These are phyloP conservation scores for Papilio demoleus DNA, from an alignment of 2,888 invertebrate species.

Conservation along the genomic window DNA sequence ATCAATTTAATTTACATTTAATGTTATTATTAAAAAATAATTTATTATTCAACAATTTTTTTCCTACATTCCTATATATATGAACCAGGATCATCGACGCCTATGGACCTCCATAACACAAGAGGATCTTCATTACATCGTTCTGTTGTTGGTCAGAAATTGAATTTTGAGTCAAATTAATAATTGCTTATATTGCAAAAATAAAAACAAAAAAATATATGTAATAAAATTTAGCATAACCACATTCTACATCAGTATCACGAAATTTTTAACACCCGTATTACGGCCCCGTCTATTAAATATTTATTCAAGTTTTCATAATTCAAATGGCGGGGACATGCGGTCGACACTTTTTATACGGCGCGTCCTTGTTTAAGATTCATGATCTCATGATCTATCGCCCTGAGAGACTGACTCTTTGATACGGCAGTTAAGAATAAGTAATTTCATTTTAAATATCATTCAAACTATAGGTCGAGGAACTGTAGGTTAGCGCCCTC, in stretches of 20 bases:
- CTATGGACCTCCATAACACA: too few relatives aligned
- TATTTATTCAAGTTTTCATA: slow-evolving; percentile 80
- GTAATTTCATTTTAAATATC: slow-evolving; percentile 7
- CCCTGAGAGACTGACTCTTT: slow-evolving; percentile 41
- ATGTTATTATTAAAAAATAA: too few relatives aligned
- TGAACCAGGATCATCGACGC: too few relatives aligned
- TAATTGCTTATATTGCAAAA: too few relatives aligned
- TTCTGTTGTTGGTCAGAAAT: too few relatives aligned
- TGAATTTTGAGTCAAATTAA: too few relatives aligned
- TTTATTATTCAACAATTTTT: too few relatives aligned
- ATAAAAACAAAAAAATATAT: background rate
- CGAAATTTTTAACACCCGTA: slow-evolving; percentile 28
- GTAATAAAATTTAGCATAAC: background rate
- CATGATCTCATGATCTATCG: slow-evolving; percentile 76
- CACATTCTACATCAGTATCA: background rate
- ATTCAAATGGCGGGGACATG: slow-evolving; percentile 67
- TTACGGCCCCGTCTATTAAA: slow-evolving; percentile 51
- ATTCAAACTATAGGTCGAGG: background rate
- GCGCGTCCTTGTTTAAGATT: slow-evolving; percentile 73
- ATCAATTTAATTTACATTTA: too few relatives aligned
- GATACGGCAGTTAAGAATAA: slow-evolving; percentile 39
- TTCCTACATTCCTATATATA: too few relatives aligned
- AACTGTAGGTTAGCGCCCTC: too few relatives aligned
- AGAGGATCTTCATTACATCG: too few relatives aligned
- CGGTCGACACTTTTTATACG: slow-evolving; percentile 71